Evolutionary conservation across 2,797 vertebrate genomes (phyloP).

Genomic region (Diceros bicornis): DNA sequence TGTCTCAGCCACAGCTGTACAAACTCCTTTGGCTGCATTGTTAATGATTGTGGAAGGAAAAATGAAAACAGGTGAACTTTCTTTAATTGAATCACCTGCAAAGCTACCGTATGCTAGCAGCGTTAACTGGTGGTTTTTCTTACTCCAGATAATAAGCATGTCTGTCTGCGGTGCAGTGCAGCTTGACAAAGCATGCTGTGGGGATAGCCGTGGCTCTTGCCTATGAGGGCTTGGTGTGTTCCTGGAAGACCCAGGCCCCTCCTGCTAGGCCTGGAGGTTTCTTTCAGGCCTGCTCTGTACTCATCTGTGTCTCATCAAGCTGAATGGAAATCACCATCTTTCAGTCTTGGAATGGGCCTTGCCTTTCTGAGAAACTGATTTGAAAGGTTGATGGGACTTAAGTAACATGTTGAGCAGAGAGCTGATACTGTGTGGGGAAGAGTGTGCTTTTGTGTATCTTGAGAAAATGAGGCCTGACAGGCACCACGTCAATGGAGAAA

Average conservation of each 20-base stretch:
- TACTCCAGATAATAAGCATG: background rate
- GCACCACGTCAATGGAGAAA: background rate
- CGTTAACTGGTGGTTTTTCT: background rate
- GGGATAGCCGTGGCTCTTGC: background rate
- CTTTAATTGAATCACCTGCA: background rate
- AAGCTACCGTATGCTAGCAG: background rate
- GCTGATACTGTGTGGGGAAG: background rate
- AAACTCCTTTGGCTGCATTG: background rate
- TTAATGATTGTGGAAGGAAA: background rate
- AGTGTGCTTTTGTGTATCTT: background rate
- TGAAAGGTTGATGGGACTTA: background rate
- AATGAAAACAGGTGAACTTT: background rate
- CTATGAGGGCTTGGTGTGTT: background rate
- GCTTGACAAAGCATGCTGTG: background rate
- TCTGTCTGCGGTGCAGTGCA: background rate
- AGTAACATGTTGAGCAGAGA: background rate
- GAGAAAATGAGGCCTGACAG: background rate
- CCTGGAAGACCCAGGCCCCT: background rate
- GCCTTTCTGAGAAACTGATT: background rate
- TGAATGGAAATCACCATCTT: background rate
- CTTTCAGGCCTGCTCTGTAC: background rate
- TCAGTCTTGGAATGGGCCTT: background rate
- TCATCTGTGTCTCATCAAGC: background rate
- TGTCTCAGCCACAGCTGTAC: background rate
- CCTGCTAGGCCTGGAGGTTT: background rate